Percentiles rank a stretch among this genome's conserved stretches.
phyloP scores from a whole-genome alignment of 2,888 invertebrate species.

The Odontomyia ornata region DNA sequence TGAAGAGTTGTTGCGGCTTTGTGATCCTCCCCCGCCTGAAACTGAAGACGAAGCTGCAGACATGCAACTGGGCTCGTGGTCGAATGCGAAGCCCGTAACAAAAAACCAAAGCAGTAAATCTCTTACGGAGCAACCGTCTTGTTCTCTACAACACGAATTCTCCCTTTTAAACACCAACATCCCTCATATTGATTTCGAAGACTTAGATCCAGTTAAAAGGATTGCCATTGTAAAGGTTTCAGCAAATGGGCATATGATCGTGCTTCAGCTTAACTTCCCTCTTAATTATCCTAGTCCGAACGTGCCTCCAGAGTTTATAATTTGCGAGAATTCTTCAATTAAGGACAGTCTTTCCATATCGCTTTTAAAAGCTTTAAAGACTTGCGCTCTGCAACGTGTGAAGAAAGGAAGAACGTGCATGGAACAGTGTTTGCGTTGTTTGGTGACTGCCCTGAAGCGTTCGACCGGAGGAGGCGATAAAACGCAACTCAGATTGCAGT shows the following conservation, averaged over 20 bases:
- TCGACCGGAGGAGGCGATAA: slow-evolving; percentile 59
- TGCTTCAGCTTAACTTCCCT: slow-evolving; percentile 76
- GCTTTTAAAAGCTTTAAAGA: slow-evolving; percentile 81
- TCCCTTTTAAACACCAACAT: slow-evolving; percentile 78
- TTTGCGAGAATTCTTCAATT: slow-evolving; percentile 73
- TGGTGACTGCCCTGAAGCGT: slow-evolving; percentile 72
- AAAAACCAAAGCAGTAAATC: slow-evolving; percentile 44
- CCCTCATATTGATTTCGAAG: slow-evolving; percentile 73
- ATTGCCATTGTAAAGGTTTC: slow-evolving; percentile 65
- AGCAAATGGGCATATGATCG: slow-evolving; percentile 62
- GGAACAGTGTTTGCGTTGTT: slow-evolving; percentile 82
- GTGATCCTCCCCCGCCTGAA: slow-evolving; percentile 68
- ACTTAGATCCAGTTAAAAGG: slow-evolving; percentile 65
- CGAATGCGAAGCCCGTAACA: neutral
- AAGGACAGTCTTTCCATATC: slow-evolving; percentile 77
- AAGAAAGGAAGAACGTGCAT: slow-evolving; percentile 86
- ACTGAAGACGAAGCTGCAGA: slow-evolving; percentile 62
- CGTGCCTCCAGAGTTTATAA: slow-evolving; percentile 72
- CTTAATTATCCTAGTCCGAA: slow-evolving; percentile 76
- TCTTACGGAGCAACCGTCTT: slow-evolving; percentile 56
- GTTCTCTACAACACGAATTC: slow-evolving; percentile 76
- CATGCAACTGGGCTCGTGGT: slow-evolving; percentile 16
- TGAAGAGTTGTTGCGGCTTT: slow-evolving; percentile 82
- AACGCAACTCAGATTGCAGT: slow-evolving; percentile 60
- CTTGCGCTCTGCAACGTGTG: slow-evolving; percentile 82